Evolutionary conservation across 2,888 invertebrate species (phyloP).

Genomic region (Atrina japonica): DNA sequence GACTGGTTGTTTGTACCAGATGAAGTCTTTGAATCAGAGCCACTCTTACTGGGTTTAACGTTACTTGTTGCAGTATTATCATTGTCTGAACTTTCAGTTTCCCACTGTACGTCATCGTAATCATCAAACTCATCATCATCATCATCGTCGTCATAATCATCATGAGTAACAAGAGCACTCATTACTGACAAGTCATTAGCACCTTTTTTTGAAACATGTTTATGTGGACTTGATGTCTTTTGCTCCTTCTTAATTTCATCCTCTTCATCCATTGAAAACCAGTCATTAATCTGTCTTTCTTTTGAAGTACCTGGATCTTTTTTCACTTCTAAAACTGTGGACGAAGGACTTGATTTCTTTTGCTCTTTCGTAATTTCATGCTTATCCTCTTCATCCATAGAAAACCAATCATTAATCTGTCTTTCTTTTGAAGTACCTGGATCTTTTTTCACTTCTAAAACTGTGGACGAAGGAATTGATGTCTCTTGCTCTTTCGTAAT

Average conservation of each 20-base stretch:
- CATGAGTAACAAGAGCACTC: background rate
- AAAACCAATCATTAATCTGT: background rate
- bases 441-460: constrained; percentile 1
- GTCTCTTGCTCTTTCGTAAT: background rate
- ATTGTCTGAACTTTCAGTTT: constrained; percentile 20
- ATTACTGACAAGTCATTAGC: background rate
- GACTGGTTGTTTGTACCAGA: background rate
- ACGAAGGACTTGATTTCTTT: background rate
- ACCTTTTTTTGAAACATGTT: background rate
- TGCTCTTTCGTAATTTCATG: background rate
- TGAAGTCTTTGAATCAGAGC: background rate
- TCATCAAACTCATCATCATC: constrained; percentile 9
- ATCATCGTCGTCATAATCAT: constrained; percentile 14
- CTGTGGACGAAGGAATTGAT: background rate
- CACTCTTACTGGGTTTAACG: background rate
- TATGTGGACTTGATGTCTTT: background rate
- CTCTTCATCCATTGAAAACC: background rate
- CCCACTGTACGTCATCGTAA: constrained; percentile 31
- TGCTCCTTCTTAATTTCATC: background rate
- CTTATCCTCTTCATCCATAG: background rate
- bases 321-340: background rate
- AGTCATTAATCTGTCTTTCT: background rate
- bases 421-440: constrained; percentile 6
- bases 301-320: constrained; percentile 10
- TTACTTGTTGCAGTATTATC: constrained; percentile 5